Conservation (phyloP, 2,797 vertebrate species). For the Columba guinea region DNA sequence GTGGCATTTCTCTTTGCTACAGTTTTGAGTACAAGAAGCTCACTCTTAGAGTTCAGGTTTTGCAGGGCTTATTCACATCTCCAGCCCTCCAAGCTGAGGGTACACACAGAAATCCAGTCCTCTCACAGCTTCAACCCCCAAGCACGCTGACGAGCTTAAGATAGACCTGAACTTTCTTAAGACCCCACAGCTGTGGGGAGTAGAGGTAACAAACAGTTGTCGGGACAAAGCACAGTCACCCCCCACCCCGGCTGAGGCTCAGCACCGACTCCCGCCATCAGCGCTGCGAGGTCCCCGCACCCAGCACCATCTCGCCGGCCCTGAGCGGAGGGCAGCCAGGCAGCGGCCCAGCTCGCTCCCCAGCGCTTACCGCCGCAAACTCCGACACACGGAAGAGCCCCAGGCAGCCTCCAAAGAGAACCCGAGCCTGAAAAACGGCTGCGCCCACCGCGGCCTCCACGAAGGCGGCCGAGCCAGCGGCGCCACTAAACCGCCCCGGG, state of each 20-base stretch:
- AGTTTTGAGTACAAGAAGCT: rapidly evolving
- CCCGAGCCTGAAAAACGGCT: background rate
- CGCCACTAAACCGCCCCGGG: background rate
- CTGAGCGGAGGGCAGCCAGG: rapidly evolving
- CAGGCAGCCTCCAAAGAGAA: background rate
- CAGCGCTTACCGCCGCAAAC: background rate
- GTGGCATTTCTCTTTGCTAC: background rate
- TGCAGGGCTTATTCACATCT: background rate
- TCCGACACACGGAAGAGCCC: background rate
- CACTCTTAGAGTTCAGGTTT: background rate
- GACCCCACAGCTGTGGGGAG: background rate
- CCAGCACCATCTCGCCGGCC: too few species aligned
- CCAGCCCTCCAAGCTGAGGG: background rate
- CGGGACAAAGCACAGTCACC: background rate
- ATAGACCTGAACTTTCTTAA: rapidly evolving
- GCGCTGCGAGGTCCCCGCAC: rapidly evolving
- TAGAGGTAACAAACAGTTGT: rapidly evolving
- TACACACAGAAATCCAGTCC: background rate
- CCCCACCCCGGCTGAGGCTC: rapidly evolving
- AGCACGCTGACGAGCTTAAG: too few species aligned
- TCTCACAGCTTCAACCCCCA: too few species aligned
- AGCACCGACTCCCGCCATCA: background rate
- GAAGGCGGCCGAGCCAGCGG: background rate
- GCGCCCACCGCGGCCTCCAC: background rate
- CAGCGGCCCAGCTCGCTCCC: background rate